phyloP scores from a whole-genome alignment of 2,113 vertebrate species.

The Dunckerocampus dactyliophorus region DNA sequence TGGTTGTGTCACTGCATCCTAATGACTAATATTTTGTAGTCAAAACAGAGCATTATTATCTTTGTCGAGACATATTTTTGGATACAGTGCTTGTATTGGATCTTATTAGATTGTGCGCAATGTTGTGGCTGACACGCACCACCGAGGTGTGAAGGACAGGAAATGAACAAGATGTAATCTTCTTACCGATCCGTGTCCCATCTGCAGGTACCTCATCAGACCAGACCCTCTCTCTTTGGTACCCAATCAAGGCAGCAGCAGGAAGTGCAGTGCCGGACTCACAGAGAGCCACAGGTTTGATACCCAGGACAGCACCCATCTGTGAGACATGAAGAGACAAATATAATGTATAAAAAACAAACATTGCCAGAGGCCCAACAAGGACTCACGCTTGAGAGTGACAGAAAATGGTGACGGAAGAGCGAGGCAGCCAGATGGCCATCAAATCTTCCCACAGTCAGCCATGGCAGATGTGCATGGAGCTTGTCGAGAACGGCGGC shows the following conservation, averaged over 20 bases:
- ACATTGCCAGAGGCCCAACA: conserved; percentile 15
- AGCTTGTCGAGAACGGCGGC: conserved; percentile 49
- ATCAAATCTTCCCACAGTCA: conserved; percentile 11
- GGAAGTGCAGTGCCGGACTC: conserved; percentile 65
- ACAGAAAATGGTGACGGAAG: background rate
- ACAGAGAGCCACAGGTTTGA: conserved; percentile 72
- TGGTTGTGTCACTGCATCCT: too few species aligned
- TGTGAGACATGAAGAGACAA: conserved; percentile 59
- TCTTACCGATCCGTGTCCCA: conserved; percentile 6
- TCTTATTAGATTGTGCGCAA: too few species aligned
- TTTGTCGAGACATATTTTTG: too few species aligned
- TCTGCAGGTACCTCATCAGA: conserved; percentile 76
- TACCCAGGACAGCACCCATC: conserved; percentile 76
- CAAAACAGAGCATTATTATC: too few species aligned
- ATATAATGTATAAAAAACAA: background rate
- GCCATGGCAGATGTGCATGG: conserved; percentile 48
- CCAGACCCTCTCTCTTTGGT: conserved; percentile 77
- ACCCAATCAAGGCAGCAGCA: conserved; percentile 67
- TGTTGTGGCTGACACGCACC: too few species aligned
- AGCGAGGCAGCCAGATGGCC: conserved; percentile 7
- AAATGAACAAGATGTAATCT: background rate
- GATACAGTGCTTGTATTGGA: too few species aligned
- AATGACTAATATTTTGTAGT: too few species aligned
- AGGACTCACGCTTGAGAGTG: conserved; percentile 19
- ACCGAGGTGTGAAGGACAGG: too few species aligned